These are phyloP conservation scores for Crenuchus spilurus DNA, from an alignment of 2,797 vertebrate species.

Conservation along the genomic window DNA sequence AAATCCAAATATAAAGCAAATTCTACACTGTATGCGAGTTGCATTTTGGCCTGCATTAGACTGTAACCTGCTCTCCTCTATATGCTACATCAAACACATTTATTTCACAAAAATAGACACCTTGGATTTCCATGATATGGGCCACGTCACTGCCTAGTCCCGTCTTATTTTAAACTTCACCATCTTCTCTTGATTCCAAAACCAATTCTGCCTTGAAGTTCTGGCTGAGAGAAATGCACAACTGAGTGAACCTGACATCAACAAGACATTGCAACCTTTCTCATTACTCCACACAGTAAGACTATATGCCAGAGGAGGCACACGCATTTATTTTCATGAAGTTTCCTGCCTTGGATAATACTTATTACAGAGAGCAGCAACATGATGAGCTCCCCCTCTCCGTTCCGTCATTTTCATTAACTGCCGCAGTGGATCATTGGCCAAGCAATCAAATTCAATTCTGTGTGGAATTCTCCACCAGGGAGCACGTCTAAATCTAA, in stretches of 20 bases:
- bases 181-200: not conserved
- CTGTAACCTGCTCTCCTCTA: too few species aligned
- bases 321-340: constrained; percentile 38
- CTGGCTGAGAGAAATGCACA: constrained; percentile 6
- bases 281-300: constrained; percentile 16
- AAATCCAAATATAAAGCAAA: too few species aligned
- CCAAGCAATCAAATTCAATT: constrained; percentile 35
- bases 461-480: constrained; percentile 25
- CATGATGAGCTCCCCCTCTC: constrained; percentile 17
- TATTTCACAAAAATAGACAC: too few species aligned
- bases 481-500: constrained; percentile 26
- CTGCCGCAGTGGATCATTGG: constrained; percentile 36
- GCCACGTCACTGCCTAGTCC: not conserved
- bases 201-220: not conserved
- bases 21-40: too few species aligned
- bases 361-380: constrained; percentile 28
- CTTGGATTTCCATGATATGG: not conserved
- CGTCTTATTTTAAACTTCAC: not conserved
- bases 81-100: too few species aligned
- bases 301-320: constrained; percentile 4
- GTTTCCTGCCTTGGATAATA: constrained; percentile 17
- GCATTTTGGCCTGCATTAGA: too few species aligned
- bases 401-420: constrained; percentile 44
- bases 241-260: constrained; percentile 27
- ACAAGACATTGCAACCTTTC: constrained; percentile 15